A percentile compares a stretch with the other conserved stretches of the same genome.
Conservation (phyloP, 2,113 vertebrate genomes). For the Sula dactylatra region DNA sequence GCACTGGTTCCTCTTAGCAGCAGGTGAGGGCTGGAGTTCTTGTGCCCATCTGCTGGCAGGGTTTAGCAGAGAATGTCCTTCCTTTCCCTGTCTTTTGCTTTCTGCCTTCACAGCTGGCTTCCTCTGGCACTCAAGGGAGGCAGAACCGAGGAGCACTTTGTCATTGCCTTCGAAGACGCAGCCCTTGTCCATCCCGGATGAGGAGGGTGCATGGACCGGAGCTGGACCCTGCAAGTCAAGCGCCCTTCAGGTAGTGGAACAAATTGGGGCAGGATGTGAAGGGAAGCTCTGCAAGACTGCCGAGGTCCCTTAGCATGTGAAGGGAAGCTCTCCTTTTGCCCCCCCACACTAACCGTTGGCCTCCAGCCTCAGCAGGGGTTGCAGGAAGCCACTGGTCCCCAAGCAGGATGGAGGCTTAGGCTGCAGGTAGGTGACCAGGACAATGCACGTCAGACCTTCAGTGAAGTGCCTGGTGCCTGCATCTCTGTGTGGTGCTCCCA, state of each 20-base stretch:
- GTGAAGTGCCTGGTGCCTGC: background rate
- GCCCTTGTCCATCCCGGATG: background rate
- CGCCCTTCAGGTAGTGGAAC: background rate
- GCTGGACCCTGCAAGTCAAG: background rate
- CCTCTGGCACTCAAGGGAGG: accelerated
- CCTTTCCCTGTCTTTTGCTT: background rate
- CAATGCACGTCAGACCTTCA: background rate
- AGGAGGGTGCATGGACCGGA: background rate
- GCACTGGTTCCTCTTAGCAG: background rate
- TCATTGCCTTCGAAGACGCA: background rate
- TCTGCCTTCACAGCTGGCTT: background rate
- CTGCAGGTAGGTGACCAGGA: background rate
- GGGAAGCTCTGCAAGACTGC: background rate
- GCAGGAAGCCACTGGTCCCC: background rate
- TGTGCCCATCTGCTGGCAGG: background rate
- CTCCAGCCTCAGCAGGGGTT: background rate
- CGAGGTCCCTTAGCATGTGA: background rate
- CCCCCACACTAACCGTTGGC: background rate
- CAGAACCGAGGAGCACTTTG: background rate
- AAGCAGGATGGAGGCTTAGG: background rate
- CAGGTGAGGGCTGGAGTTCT: background rate
- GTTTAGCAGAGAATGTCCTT: background rate
- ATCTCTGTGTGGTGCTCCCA: background rate
- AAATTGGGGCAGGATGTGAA: background rate
- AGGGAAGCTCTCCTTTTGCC: background rate